These are phyloP conservation scores for Cantharis lateralis DNA, from an alignment of 2,888 invertebrate genomes.

Conservation along the genomic window DNA sequence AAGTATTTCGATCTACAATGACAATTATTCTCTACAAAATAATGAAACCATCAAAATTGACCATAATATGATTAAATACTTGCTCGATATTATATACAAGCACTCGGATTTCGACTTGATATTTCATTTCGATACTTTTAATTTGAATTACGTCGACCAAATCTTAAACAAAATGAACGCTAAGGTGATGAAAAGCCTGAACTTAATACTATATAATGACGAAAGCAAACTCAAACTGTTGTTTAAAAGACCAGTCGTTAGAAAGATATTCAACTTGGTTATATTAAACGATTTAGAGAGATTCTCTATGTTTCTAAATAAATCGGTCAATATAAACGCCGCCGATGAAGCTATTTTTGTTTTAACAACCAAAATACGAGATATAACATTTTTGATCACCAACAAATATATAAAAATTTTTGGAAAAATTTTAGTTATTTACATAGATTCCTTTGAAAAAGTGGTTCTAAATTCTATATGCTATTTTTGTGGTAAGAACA, in stretches of 20 bases:
- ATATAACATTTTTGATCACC: neutral
- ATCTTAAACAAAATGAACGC: neutral
- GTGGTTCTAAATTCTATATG: neutral
- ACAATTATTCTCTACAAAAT: neutral
- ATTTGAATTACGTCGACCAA: neutral
- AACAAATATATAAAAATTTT: neutral
- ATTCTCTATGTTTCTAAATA: constrained; percentile 4
- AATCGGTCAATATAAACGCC: constrained; percentile 3
- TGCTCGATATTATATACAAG: neutral
- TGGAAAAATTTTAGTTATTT: constrained; percentile 11
- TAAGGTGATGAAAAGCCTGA: neutral
- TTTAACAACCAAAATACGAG: neutral
- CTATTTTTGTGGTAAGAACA: constrained; percentile 9
- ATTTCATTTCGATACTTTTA: constrained; percentile 2
- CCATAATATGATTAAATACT: neutral
- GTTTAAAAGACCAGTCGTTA: constrained; percentile 6
- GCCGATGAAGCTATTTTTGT: constrained; percentile 12
- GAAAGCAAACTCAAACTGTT: neutral
- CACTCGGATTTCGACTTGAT: constrained; percentile 7
- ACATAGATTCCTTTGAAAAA: neutral
- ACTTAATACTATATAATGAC: constrained; percentile 1
- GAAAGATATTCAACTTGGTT: constrained; percentile 6
- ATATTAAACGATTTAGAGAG: constrained; percentile 1
- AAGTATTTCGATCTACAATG: neutral
- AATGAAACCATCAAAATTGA: neutral